Evolutionary conservation across 2,113 vertebrate species (phyloP).

Genomic region (Ophiodon elongatus): DNA sequence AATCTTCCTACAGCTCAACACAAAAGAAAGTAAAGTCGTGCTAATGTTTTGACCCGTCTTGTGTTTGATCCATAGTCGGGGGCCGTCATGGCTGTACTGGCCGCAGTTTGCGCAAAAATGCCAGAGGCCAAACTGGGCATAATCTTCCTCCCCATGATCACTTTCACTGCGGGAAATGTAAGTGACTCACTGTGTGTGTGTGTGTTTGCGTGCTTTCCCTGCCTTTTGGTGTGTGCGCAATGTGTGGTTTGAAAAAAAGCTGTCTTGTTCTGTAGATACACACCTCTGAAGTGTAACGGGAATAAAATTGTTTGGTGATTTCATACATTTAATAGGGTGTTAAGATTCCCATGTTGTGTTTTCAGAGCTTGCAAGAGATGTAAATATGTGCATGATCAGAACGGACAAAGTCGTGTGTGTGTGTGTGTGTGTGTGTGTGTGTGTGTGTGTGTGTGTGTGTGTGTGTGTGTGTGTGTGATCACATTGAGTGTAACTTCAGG

Average conservation of each 20-base stretch:
- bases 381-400: conserved; percentile 55
- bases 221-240: not conserved
- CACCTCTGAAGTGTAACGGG: not conserved
- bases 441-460: not conserved
- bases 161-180: conserved; percentile 94
- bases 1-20: not conserved
- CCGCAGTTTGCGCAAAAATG: conserved; percentile 91
- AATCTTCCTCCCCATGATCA: conserved; percentile 94
- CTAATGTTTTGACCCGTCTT: not conserved
- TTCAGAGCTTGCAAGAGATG: conserved; percentile 51
- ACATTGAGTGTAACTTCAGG: not conserved
- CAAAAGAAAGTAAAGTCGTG: not conserved
- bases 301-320: not conserved
- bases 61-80: conserved; percentile 88
- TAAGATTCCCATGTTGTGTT: conserved; percentile 5
- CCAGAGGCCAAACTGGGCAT: conserved; percentile 95
- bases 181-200: conserved; percentile 63
- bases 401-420: conserved; percentile 8
- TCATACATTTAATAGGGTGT: not conserved
- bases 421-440: conserved; percentile 52
- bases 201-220: not conserved
- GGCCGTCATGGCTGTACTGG: conserved; percentile 94
- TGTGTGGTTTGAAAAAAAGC: not conserved
- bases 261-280: not conserved
- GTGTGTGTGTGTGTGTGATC: conserved; percentile 49